These are phyloP conservation scores for Melitaea cinxia DNA, from an alignment of 1,140 invertebrate species.

Conservation along the genomic window DNA sequence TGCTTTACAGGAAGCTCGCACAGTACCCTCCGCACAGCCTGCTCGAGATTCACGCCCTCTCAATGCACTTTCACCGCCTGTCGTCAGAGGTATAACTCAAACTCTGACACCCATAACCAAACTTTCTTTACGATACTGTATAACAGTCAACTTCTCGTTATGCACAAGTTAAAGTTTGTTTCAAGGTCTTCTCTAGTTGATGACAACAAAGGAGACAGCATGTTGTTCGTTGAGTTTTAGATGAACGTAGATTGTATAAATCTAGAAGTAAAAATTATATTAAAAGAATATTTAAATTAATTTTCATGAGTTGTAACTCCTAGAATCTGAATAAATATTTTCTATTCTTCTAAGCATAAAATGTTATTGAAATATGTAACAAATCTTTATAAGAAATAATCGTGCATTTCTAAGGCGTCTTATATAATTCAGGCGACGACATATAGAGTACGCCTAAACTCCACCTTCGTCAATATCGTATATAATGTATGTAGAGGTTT, in stretches of 20 bases:
- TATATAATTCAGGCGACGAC: constrained; percentile 52
- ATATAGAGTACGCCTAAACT: constrained; percentile 47
- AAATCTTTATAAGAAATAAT: constrained; percentile 13
- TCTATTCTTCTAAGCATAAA: background rate
- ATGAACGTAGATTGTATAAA: constrained; percentile 3
- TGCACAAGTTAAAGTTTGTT: constrained; percentile 72
- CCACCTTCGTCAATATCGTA: constrained; percentile 70
- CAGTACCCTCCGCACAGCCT: constrained; percentile 82
- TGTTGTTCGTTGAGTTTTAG: background rate
- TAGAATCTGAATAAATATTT: constrained; percentile 20
- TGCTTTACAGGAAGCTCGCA: constrained; percentile 88
- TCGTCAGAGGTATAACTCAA: constrained; percentile 85
- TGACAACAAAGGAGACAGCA: constrained; percentile 8
- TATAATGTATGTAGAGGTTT: constrained; percentile 71
- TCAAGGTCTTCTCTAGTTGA: constrained; percentile 57
- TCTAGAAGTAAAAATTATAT: background rate
- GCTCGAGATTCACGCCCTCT: constrained; percentile 75
- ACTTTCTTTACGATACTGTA: constrained; percentile 74
- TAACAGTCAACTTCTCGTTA: constrained; percentile 62
- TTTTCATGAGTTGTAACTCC: background rate
- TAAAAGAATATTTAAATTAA: constrained; percentile 4
- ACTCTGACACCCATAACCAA: constrained; percentile 61
- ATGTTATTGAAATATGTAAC: constrained; percentile 6
- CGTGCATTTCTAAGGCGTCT: constrained; percentile 37
- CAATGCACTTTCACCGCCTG: constrained; percentile 87